A percentile compares a stretch with the other conserved stretches of the same genome.
phyloP scores from a whole-genome alignment of 2,888 invertebrate species.

The Acanthosepion pharaonis region DNA sequence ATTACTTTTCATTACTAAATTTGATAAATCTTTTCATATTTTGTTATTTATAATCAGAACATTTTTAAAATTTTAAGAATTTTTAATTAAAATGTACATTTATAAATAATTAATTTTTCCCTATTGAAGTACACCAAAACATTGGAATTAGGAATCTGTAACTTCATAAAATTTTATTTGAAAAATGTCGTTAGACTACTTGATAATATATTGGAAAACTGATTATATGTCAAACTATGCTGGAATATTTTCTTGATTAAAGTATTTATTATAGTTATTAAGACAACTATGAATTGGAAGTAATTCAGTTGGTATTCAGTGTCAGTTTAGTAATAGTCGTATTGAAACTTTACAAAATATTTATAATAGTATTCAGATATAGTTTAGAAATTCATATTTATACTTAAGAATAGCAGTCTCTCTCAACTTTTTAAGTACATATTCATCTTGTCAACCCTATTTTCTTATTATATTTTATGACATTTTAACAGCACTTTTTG shows the following conservation, averaged over 20 bases:
- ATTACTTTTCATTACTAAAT: neutral
- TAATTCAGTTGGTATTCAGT: neutral
- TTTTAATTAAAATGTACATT: neutral
- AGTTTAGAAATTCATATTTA: neutral
- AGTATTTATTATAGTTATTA: neutral
- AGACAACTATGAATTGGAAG: neutral
- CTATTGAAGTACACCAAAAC: neutral
- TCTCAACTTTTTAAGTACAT: neutral
- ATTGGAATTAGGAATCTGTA: neutral
- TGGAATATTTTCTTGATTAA: no score
- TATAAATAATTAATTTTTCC: neutral
- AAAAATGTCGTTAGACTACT: neutral
- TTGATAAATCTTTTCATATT: neutral
- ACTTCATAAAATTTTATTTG: neutral
- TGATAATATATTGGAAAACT: neutral
- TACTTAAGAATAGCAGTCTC: neutral
- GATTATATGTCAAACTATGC: no score
- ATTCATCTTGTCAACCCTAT: neutral
- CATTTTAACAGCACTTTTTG: neutral
- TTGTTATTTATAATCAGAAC: neutral
- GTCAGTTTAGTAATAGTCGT: neutral
- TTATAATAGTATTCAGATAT: neutral
- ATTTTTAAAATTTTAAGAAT: neutral
- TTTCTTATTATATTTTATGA: neutral
- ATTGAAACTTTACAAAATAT: neutral